A percentile compares a stretch with the other conserved stretches of the same genome.
Conservation (phyloP, 2,888 invertebrate genomes). For the Lithosia quadra region DNA sequence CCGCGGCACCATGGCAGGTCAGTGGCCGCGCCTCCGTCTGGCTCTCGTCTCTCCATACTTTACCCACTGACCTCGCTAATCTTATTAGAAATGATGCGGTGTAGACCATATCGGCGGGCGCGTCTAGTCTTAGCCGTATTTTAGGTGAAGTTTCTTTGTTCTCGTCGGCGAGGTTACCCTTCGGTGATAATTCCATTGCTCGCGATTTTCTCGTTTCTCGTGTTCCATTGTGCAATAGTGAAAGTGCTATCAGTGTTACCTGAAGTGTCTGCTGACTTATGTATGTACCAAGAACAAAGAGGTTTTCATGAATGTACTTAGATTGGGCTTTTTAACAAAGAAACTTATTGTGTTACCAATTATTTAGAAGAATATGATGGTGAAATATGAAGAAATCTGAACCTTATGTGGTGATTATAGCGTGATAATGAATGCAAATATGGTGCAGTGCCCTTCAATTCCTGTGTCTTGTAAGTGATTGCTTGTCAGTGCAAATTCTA, state of each 20-base stretch:
- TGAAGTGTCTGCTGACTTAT: conserved; percentile 37
- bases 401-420: not conserved
- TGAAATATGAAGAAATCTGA: conserved; percentile 15
- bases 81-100: conserved; percentile 33
- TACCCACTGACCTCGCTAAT: conserved; percentile 53
- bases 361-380: conserved; percentile 7
- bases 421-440: conserved; percentile 6
- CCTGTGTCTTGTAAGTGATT: conserved; percentile 27
- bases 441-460: conserved; percentile 10
- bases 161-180: conserved; percentile 34
- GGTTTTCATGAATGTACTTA: conserved; percentile 24
- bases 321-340: conserved; percentile 40
- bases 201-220: conserved; percentile 23
- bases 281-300: conserved; percentile 56
- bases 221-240: conserved; percentile 62
- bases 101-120: conserved; percentile 22
- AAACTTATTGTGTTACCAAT: conserved; percentile 6
- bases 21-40: conserved; percentile 63
- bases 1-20: conserved; percentile 66
- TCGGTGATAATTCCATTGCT: conserved; percentile 30
- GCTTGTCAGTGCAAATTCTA: conserved; percentile 7
- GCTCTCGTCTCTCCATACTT: conserved; percentile 48
- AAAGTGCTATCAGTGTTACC: conserved; percentile 56
- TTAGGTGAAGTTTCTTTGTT: conserved; percentile 61
- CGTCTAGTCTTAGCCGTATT: conserved; percentile 26